Evolutionary conservation across 2,113 vertebrate species (phyloP).

Genomic region (Platycercus adscitus): DNA sequence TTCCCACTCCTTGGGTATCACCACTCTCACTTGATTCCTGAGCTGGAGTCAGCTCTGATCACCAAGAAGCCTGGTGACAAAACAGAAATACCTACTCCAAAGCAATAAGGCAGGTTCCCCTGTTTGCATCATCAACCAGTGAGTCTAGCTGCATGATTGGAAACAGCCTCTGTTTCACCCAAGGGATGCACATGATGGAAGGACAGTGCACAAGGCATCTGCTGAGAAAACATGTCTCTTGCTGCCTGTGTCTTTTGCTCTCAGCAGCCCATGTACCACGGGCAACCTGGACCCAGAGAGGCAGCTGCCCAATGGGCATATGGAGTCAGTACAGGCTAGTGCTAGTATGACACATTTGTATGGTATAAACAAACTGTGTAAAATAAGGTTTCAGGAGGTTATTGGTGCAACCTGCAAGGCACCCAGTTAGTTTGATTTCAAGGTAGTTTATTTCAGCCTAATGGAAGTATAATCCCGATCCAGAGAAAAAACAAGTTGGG

Average conservation of each 20-base stretch:
- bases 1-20: background rate
- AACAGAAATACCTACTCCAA: background rate
- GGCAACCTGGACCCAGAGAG: background rate
- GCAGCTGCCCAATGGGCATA: rapidly evolving
- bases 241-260: background rate
- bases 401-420: background rate
- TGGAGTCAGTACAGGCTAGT: rapidly evolving
- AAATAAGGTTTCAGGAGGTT: background rate
- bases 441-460: background rate
- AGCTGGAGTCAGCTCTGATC: background rate
- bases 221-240: background rate
- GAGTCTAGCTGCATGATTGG: background rate
- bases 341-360: background rate
- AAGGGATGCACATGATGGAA: background rate
- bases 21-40: background rate
- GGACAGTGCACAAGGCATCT: background rate
- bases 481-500: background rate
- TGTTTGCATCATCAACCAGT: background rate
- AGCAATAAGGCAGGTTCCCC: background rate
- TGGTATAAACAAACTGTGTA: background rate
- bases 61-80: background rate
- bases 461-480: background rate
- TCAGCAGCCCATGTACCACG: background rate
- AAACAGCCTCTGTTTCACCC: background rate
- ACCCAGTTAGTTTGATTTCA: background rate